phyloP scores from a whole-genome alignment of 2,888 invertebrate species.

The Tanypteryx hageni region DNA sequence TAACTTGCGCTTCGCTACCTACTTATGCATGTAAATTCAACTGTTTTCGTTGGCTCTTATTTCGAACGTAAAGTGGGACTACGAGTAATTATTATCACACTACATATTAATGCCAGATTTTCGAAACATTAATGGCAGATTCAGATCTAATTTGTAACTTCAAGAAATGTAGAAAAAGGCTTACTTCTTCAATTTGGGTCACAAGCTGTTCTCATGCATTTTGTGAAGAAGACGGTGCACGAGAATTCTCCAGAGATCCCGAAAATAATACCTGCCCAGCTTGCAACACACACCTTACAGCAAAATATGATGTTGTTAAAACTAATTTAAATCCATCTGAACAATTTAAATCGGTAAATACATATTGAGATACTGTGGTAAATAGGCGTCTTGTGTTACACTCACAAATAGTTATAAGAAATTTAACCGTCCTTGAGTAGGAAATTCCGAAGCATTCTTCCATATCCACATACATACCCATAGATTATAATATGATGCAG shows the following conservation, averaged over 20 bases:
- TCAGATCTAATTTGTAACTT: constrained; percentile 73
- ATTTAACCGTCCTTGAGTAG: no score
- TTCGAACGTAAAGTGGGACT: neutral
- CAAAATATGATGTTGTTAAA: constrained; percentile 73
- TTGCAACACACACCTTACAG: constrained; percentile 71
- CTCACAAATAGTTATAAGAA: no score
- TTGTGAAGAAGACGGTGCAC: constrained; percentile 70
- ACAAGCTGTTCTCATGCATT: constrained; percentile 71
- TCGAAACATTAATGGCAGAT: constrained; percentile 69
- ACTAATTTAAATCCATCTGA: constrained; percentile 74
- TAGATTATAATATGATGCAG: neutral
- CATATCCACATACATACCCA: no score
- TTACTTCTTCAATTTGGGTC: constrained; percentile 73
- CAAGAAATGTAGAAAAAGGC: constrained; percentile 73
- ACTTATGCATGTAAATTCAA: no score
- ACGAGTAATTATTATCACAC: neutral
- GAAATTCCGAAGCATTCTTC: no score
- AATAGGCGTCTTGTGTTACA: neutral
- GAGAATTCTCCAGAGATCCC: constrained; percentile 64
- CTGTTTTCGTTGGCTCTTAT: no score
- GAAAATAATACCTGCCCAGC: constrained; percentile 70
- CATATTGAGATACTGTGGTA: neutral
- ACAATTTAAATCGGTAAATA: constrained; percentile 73
- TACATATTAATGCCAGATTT: neutral
- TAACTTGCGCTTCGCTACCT: neutral